Evolutionary conservation across 2,888 invertebrate genomes (phyloP).

Genomic region (Sarcophaga subvicina): DNA sequence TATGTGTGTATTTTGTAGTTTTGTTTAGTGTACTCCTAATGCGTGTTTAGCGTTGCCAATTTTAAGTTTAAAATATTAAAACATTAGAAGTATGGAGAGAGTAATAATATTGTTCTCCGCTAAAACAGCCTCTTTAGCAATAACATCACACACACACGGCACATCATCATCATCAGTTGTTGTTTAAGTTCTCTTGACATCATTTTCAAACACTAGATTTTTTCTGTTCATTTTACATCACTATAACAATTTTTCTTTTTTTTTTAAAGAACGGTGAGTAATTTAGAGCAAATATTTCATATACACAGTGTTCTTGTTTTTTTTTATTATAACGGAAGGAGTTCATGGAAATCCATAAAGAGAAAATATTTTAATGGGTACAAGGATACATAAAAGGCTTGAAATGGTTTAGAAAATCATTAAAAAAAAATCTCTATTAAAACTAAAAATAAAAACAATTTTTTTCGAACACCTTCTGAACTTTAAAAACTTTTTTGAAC

Average conservation of each 20-base stretch:
- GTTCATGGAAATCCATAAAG: conserved; percentile 9
- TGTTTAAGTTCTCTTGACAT: conserved; percentile 23
- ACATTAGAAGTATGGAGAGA: too few species aligned
- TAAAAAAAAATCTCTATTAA: not conserved
- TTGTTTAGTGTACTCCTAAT: not conserved
- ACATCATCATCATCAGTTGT: too few species aligned
- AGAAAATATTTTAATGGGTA: not conserved
- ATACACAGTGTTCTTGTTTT: not conserved
- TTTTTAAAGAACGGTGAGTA: not conserved
- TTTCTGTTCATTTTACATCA: conserved; percentile 30
- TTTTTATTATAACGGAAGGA: not conserved
- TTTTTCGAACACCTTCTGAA: conserved; percentile 10
- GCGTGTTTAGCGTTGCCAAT: too few species aligned
- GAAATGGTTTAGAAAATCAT: not conserved
- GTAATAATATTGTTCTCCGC: too few species aligned
- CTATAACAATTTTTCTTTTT: not conserved
- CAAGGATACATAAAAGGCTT: not conserved
- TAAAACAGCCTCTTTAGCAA: too few species aligned
- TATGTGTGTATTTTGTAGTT: not conserved
- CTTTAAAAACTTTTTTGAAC: not conserved
- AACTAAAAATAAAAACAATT: not conserved
- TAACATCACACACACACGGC: conserved; percentile 5
- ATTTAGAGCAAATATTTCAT: conserved; percentile 23
- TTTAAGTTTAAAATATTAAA: too few species aligned
- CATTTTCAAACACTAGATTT: conserved; percentile 26